Evolutionary conservation across 2,113 vertebrate genomes (phyloP), one percentile per base, ranked within the genome.

Genomic region (Gavialis gangeticus): DNA sequence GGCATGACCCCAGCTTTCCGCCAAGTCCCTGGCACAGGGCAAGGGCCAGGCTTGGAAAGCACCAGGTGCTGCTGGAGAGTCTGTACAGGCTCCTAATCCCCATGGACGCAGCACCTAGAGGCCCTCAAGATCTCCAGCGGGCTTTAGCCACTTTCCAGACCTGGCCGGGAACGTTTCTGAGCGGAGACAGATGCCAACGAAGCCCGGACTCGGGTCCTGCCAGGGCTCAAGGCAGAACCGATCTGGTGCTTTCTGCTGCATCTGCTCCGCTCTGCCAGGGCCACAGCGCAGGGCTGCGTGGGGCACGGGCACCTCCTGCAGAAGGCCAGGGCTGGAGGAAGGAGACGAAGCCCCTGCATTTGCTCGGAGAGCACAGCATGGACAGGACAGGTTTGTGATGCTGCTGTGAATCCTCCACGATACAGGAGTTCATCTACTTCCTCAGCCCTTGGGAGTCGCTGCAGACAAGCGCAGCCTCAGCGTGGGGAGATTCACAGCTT

Each of bases 221-320:
- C 76, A 28, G 64, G 11, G 1, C 10, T 30, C 60, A 1, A 66
- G 13, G 1, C 11, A 3, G 28, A 84, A 46, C 28, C 7, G 95
- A 25, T 11, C 37, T 22, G 2, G 22, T 13, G 54, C 46, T 27
- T 28, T 55, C 46, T 46, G 16, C 16, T 19, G 75, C 56, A 46
- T 9, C 46, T 9, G 46, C 46, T 46, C 46, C 46, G 46, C 46
- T 46, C 46, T 46, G 46, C 46, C 37, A 34, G 89, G 92, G 17
- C 92, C n/a, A 88, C 96, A 94, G 93, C 87, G 96, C 91, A 24
- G 92, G 46, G 88, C 60, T 77, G 91, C 78, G 8, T 9, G 9
- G 46, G 19, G 9, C 60, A 24, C 0, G n/a, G 79, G 85, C 37
- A 80, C 28, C 2, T 2, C 6, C 21, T 3, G 16, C 75, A 58